A percentile compares a stretch with the other conserved stretches of the same genome.
Conservation (phyloP, 2,797 vertebrate species). For the Cyclura pinguis region DNA sequence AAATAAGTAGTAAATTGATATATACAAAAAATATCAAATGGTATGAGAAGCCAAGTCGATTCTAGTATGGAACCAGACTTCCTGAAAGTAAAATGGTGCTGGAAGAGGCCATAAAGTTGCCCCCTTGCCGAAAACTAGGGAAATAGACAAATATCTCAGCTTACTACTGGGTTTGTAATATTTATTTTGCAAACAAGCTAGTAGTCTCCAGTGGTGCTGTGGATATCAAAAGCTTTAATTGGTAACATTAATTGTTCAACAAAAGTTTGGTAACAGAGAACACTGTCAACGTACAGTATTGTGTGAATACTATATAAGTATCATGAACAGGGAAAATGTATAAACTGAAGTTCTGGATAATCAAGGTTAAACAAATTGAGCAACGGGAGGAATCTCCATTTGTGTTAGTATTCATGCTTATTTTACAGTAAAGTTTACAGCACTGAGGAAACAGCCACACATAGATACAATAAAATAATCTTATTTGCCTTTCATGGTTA, state of each 20-base stretch:
- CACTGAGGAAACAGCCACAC: neutral
- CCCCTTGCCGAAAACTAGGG: too few species aligned
- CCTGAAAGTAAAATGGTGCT: neutral
- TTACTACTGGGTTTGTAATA: neutral
- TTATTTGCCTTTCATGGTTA: neutral
- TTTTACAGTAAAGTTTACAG: neutral
- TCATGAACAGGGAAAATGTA: neutral
- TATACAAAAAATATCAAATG: neutral
- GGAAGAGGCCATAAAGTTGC: neutral
- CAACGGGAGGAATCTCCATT: neutral
- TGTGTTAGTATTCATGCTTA: conserved; percentile 6
- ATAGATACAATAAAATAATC: neutral
- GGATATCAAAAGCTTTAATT: neutral
- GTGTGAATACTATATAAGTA: neutral
- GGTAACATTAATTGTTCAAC: too few species aligned
- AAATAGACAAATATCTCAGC: neutral
- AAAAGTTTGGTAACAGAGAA: neutral
- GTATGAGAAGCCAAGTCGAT: too few species aligned
- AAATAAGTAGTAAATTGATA: too few species aligned
- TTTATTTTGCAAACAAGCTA: neutral
- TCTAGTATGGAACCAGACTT: neutral
- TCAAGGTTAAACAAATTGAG: neutral
- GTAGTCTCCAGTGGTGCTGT: neutral
- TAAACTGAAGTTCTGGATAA: neutral
- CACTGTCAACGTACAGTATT: neutral